A percentile compares a stretch with the other conserved stretches of the same genome.
These are phyloP conservation scores for Zosterops pallidus DNA, from an alignment of 2,113 vertebrate species.

Conservation along the genomic window DNA sequence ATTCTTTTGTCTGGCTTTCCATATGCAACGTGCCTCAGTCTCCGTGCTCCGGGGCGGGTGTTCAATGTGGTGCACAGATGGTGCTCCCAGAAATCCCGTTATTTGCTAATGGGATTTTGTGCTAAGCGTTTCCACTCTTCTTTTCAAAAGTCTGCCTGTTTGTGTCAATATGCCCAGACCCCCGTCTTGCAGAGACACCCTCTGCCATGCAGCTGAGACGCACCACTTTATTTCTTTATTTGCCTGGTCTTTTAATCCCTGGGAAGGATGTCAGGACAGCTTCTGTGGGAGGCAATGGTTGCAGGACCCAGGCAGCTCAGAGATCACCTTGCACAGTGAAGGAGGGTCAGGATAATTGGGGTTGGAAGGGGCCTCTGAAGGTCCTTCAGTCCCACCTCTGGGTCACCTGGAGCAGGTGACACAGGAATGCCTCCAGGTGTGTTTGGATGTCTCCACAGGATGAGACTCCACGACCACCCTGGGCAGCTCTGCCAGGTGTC, in stretches of 20 bases:
- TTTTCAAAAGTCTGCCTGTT: background rate
- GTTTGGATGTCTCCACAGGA: background rate
- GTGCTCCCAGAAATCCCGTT: slow-evolving; percentile 49
- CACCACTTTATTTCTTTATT: background rate
- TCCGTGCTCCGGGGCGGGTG: background rate
- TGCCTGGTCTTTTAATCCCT: background rate
- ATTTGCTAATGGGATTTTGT: slow-evolving; percentile 65
- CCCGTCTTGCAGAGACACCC: background rate
- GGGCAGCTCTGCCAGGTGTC: background rate
- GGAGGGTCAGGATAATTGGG: background rate
- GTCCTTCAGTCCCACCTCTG: background rate
- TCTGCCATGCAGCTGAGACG: background rate
- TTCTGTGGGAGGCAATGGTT: background rate
- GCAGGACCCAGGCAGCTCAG: background rate
- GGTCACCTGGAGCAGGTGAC: background rate
- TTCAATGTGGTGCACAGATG: slow-evolving; percentile 64
- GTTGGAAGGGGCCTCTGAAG: background rate
- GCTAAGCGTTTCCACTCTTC: background rate
- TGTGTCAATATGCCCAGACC: slow-evolving; percentile 21
- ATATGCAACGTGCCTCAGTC: background rate
- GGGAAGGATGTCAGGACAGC: background rate
- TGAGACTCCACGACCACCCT: background rate
- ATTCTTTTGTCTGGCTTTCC: slow-evolving; percentile 46
- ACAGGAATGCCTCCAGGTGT: accelerated
- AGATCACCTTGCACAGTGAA: background rate